These are phyloP conservation scores for Corvus moneduloides DNA, from an alignment of 2,113 vertebrate species.

Conservation along the genomic window DNA sequence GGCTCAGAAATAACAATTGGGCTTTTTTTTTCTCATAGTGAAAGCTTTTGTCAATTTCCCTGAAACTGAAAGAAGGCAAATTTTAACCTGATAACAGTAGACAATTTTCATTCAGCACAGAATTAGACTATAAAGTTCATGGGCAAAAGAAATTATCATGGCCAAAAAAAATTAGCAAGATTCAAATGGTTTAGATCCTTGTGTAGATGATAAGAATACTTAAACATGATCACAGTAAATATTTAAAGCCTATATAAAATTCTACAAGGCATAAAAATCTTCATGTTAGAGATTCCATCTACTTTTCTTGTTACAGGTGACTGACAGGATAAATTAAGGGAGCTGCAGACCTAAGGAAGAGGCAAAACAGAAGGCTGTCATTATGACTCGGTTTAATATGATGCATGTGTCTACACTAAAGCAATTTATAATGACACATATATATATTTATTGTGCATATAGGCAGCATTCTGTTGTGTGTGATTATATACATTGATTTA, in stretches of 20 bases:
- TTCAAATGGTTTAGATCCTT: not conserved
- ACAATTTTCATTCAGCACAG: not conserved
- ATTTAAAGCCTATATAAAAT: not conserved
- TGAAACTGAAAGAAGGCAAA: not conserved
- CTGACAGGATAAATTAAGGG: not conserved
- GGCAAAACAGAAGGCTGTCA: not conserved
- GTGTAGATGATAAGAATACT: not conserved
- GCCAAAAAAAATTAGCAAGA: not conserved
- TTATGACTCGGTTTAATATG: not conserved
- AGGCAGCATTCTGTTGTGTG: not conserved
- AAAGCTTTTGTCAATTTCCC: not conserved
- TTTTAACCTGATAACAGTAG: not conserved
- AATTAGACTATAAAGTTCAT: not conserved
- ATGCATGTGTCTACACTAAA: fast-evolving
- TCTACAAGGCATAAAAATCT: not conserved
- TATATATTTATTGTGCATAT: not conserved
- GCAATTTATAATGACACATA: not conserved
- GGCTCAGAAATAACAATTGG: not conserved
- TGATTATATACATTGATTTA: not conserved
- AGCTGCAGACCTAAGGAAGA: not conserved
- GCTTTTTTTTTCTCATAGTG: not conserved
- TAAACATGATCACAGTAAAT: not conserved
- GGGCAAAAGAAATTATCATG: not conserved
- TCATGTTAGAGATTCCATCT: not conserved
- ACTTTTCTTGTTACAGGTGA: not conserved